A percentile compares a stretch with the other conserved stretches of the same genome.
Evolutionary conservation across 2,888 invertebrate species (phyloP).

Genomic region (Sylvicola fuscatus): DNA sequence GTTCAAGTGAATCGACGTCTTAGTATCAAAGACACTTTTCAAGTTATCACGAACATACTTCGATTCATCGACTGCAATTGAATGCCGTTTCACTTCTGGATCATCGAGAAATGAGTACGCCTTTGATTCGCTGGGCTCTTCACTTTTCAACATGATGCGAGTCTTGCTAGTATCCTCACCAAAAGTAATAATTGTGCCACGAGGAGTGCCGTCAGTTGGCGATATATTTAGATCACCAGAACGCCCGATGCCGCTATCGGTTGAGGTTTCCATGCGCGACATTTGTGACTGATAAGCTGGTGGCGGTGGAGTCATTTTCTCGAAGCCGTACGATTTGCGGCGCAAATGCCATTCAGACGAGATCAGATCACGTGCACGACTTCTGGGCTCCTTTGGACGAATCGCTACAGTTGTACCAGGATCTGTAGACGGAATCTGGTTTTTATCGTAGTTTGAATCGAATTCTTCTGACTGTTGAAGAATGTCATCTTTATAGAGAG

Average conservation of each 20-base stretch:
- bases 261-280: constrained; percentile 46
- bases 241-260: constrained; percentile 55
- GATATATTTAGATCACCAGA: constrained; percentile 42
- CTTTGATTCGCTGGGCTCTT: not conserved
- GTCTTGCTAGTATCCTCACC: constrained; percentile 11
- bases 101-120: not conserved
- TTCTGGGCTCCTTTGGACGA: not conserved
- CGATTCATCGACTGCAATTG: constrained; percentile 34
- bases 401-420: not conserved
- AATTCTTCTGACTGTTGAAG: constrained; percentile 8
- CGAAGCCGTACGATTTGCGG: constrained; percentile 60
- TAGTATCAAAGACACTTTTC: constrained; percentile 13
- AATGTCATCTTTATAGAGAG: constrained; percentile 25
- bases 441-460: constrained; percentile 4
- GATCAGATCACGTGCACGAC: constrained; percentile 24
- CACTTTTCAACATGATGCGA: not conserved
- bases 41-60: constrained; percentile 25
- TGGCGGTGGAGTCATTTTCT: constrained; percentile 22
- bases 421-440: not conserved
- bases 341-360: constrained; percentile 50
- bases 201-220: constrained; percentile 11
- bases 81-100: constrained; percentile 27
- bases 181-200: constrained; percentile 20
- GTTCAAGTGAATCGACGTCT: constrained; percentile 21
- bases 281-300: constrained; percentile 12